A percentile compares a stretch with the other conserved stretches of the same genome.
Conservation (phyloP, 2,797 vertebrate species). For the Crenichthys baileyi region DNA sequence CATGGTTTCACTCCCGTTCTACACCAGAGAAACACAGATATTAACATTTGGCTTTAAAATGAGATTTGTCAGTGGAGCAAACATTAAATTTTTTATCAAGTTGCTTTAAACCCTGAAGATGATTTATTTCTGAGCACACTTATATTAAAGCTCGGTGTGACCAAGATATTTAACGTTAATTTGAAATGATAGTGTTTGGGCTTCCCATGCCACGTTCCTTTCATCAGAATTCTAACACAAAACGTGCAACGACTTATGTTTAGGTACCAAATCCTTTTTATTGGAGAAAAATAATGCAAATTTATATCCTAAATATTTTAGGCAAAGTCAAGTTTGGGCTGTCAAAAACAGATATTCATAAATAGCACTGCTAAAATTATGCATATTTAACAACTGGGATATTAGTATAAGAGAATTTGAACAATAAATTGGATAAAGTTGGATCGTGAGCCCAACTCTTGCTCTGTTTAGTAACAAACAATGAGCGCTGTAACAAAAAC, state of each 20-base stretch:
- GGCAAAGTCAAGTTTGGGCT: constrained; percentile 77
- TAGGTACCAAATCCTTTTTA: constrained; percentile 25
- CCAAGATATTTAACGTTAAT: constrained; percentile 2
- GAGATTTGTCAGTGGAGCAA: constrained; percentile 22
- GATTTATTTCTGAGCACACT: constrained; percentile 38
- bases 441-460: background rate
- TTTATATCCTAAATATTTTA: constrained; percentile 76
- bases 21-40: constrained; percentile 32
- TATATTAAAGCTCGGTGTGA: constrained; percentile 28
- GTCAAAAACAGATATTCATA: constrained; percentile 74
- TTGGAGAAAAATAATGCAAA: constrained; percentile 63
- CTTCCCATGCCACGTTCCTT: background rate
- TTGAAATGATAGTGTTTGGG: background rate
- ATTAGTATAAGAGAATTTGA: constrained; percentile 78
- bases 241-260: background rate
- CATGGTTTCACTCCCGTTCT: constrained; percentile 44
- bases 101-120: constrained; percentile 11
- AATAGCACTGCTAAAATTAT: constrained; percentile 88
- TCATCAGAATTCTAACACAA: background rate
- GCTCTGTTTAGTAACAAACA: background rate
- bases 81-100: constrained; percentile 21
- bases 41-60: constrained; percentile 44
- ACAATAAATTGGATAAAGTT: too few species aligned
- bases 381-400: constrained; percentile 85
- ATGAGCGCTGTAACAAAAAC: background rate